phyloP scores from a whole-genome alignment of 2,888 invertebrate species.

The Macrophya annulata region DNA sequence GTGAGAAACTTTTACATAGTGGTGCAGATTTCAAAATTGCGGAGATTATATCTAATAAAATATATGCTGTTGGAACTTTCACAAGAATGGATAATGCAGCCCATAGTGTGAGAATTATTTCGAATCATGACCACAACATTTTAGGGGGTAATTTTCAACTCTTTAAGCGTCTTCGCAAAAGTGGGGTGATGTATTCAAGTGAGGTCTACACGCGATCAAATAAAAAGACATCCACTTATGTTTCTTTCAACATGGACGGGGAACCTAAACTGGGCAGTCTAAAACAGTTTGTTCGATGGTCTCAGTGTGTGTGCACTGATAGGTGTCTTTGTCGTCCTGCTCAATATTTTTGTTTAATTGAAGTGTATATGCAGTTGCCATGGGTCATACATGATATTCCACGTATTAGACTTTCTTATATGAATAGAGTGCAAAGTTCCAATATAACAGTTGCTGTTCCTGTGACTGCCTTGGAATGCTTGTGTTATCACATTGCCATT shows the following conservation, averaged over 20 bases:
- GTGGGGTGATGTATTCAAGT: slow-evolving; percentile 47
- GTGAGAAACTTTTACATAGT: slow-evolving; percentile 49
- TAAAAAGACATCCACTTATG: slow-evolving; percentile 54
- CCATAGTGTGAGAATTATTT: slow-evolving; percentile 25
- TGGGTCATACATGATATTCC: slow-evolving; percentile 31
- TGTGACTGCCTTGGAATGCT: slow-evolving; percentile 12
- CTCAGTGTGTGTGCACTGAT: slow-evolving; percentile 26
- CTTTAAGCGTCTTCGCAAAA: slow-evolving; percentile 45
- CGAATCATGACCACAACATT: slow-evolving; percentile 24
- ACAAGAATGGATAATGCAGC: slow-evolving; percentile 31
- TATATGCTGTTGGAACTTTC: slow-evolving; percentile 46
- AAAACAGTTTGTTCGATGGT: slow-evolving; percentile 31
- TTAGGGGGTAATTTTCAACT: slow-evolving; percentile 16
- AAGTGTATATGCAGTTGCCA: slow-evolving; percentile 22
- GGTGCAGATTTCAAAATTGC: slow-evolving; percentile 27
- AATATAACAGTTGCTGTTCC: slow-evolving; percentile 28
- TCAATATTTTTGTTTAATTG: slow-evolving; percentile 25
- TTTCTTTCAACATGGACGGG: slow-evolving; percentile 16
- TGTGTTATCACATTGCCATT: slow-evolving; percentile 12
- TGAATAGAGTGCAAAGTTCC: slow-evolving; percentile 30
- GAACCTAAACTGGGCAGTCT: slow-evolving; percentile 23
- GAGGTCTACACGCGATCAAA: slow-evolving; percentile 46
- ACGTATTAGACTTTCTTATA: slow-evolving; percentile 12
- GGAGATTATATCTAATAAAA: slow-evolving; percentile 46
- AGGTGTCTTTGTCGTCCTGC: slow-evolving; percentile 28